These are phyloP conservation scores for Diarsia rubi DNA, from an alignment of 2,888 invertebrate genomes.

Conservation along the genomic window DNA sequence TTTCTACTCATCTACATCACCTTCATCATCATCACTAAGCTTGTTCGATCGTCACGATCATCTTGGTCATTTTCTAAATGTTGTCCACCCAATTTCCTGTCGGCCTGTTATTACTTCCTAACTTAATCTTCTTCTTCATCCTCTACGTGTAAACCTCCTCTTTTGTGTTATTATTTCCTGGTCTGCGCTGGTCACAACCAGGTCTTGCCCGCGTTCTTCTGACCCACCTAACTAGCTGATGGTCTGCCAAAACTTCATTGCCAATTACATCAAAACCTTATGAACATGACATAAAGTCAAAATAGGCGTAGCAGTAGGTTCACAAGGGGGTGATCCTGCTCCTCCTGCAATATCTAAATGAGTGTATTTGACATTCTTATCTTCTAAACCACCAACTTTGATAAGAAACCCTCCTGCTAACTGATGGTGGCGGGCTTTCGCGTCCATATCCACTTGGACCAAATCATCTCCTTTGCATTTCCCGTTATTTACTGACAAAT, in stretches of 20 bases:
- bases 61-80: too few relatives aligned
- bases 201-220: background rate
- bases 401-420: constrained; percentile 93
- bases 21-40: background rate
- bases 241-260: background rate
- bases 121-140: too few relatives aligned
- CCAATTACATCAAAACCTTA: constrained; percentile 78
- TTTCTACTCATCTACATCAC: background rate
- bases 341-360: constrained; percentile 95
- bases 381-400: constrained; percentile 95
- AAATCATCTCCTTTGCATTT: constrained; percentile 95
- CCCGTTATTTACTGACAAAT: constrained; percentile 92
- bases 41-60: background rate
- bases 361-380: constrained; percentile 94
- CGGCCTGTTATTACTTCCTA: too few relatives aligned
- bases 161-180: background rate
- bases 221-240: background rate
- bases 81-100: too few relatives aligned
- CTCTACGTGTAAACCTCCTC: too few relatives aligned
- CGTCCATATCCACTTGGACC: constrained; percentile 84
- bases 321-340: constrained; percentile 92
- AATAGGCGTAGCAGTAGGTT: constrained; percentile 94
- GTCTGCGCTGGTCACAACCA: background rate
- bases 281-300: constrained; percentile 91
- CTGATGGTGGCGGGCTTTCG: constrained; percentile 87